A percentile compares a stretch with the other conserved stretches of the same genome.
Conservation (phyloP, 1,140 invertebrate genomes). For the Hirudo medicinalis region DNA sequence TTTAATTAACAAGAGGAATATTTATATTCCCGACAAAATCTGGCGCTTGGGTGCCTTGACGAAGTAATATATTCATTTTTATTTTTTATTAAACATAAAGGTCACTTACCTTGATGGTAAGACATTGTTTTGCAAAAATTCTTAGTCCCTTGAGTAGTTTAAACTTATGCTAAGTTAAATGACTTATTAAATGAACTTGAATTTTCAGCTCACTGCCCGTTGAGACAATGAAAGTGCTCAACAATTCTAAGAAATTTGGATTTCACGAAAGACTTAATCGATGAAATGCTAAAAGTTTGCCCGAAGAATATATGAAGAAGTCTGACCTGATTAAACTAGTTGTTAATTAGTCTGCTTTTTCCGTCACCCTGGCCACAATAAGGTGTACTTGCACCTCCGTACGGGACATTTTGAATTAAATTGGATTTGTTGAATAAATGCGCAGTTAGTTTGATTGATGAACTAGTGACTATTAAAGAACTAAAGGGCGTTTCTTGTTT, state of each 20-base stretch:
- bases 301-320: too few species aligned
- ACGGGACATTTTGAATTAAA: too few species aligned
- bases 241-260: neutral
- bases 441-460: too few species aligned
- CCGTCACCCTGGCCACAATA: too few species aligned
- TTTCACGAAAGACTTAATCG: neutral
- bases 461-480: too few species aligned
- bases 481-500: too few species aligned
- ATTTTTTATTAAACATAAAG: neutral
- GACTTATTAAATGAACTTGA: neutral
- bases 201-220: neutral
- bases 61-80: neutral
- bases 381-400: too few species aligned
- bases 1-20: neutral
- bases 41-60: neutral
- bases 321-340: too few species aligned
- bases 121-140: neutral
- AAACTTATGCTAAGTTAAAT: neutral
- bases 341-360: too few species aligned
- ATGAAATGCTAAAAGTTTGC: too few species aligned
- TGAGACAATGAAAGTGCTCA: neutral
- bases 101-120: neutral
- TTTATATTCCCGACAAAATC: neutral
- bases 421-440: too few species aligned
- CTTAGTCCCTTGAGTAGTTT: neutral